Base-by-base conservation (phyloP, 2,113 vertebrate genomes). In the Verasper variegatus region DNA sequence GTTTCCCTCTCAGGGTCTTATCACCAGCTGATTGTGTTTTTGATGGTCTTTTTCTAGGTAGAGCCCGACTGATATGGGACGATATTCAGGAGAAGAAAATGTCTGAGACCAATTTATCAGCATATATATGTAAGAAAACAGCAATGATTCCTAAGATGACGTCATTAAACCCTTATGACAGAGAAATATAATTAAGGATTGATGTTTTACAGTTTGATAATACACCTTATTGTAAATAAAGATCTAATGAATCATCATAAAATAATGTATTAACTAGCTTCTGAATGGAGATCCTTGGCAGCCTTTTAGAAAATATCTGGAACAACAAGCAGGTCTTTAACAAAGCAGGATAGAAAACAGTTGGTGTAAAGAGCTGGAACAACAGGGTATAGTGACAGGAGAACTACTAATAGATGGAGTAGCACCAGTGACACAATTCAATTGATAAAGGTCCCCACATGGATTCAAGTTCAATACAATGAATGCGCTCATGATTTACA, bases 401-500 rank as follows among this genome's bases (percentile, higher is more conserved):
- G 0, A 37, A 26, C 76, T 12, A 52, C 9, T 54, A 27, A 58
- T 3, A 35, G 57, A 18, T 17, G 24, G 13, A 27, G 15, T 58
- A 27, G 56, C 59, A 21, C 20, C 5, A 40, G 35, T 40, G 61
- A 54, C 14, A 2, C 6, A 68, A 58, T 27, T 17, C 21, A 57
- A 63, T 55, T 49, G 20, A 37, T 40, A 56, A 67, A 54, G 15
- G 15, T 13, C 24, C 47, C 47, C 14, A 45, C 4, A 68, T 51
- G 20, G 12, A 65, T 4, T 17, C 17, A 60, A 58, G n/a, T 66
- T 35, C 17, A 60, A 18, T 20, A 37, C 42, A 51, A 35, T 13
- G 55, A 37, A 59, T 26, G 37, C 26, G 55, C 74, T 54, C 74
- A 71, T 49, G 61, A 83, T 83, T 68, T 66, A 65, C 78, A 68